A percentile compares a stretch with the other conserved stretches of the same genome.
phyloP scores from a whole-genome alignment of 2,888 invertebrate genomes.

The Petrophora chlorosata region DNA sequence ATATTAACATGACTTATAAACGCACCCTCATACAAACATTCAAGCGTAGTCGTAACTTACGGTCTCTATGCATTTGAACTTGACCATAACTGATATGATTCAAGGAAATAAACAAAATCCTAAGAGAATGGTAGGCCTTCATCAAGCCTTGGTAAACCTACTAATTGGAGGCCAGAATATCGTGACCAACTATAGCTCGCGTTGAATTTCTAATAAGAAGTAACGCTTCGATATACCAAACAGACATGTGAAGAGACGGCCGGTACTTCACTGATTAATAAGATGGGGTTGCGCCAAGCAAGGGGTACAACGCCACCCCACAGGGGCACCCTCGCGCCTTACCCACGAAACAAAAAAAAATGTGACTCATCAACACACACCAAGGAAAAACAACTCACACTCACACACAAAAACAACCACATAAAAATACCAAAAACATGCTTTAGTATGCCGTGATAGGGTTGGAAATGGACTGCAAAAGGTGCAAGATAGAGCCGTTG shows the following conservation, averaged over 20 bases:
- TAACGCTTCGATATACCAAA: constrained; percentile 63
- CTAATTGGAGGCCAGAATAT: constrained; percentile 11
- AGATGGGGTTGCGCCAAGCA: constrained; percentile 81
- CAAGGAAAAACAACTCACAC: constrained; percentile 67
- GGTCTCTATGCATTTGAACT: too few relatives aligned
- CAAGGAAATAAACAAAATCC: too few relatives aligned
- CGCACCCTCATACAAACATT: too few relatives aligned
- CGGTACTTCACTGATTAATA: constrained; percentile 83
- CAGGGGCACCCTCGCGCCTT: constrained; percentile 78
- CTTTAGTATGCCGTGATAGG: constrained; percentile 66
- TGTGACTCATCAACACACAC: constrained; percentile 85
- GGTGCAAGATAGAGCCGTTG: constrained; percentile 57
- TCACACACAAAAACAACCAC: constrained; percentile 47
- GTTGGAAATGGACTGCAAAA: constrained; percentile 45
- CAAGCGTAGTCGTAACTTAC: too few relatives aligned
- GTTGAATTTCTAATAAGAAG: constrained; percentile 70
- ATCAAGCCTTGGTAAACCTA: too few relatives aligned
- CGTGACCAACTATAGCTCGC: constrained; percentile 38
- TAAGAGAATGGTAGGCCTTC: too few relatives aligned
- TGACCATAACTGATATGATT: too few relatives aligned
- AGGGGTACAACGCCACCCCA: constrained; percentile 76
- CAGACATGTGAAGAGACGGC: constrained; percentile 81
- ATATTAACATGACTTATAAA: too few relatives aligned
- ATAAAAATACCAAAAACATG: constrained; percentile 60
- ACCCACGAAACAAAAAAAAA: constrained; percentile 85